Evolutionary conservation across 2,888 invertebrate species (phyloP).

Genomic region (Trisateles emortualis): DNA sequence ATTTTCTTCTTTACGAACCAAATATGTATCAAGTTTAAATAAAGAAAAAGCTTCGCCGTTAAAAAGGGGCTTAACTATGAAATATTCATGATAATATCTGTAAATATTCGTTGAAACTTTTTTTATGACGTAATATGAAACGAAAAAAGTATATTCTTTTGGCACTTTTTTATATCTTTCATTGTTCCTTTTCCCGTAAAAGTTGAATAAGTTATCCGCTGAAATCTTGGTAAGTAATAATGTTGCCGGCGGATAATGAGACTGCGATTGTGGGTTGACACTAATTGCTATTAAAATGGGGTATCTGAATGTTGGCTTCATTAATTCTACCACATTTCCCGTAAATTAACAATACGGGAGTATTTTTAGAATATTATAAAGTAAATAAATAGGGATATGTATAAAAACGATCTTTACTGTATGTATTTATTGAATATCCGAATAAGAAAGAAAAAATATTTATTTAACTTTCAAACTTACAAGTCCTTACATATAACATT

Average conservation of each 20-base stretch:
- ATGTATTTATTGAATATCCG: too few species aligned
- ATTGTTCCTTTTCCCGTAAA: not conserved
- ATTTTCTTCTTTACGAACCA: not conserved
- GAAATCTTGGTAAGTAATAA: not conserved
- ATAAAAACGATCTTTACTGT: too few species aligned
- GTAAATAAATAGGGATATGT: too few species aligned
- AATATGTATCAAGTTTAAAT: not conserved
- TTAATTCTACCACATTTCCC: not conserved
- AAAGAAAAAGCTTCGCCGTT: not conserved
- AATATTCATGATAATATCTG: not conserved
- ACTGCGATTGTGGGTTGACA: not conserved
- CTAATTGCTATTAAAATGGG: not conserved
- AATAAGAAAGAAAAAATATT: too few species aligned
- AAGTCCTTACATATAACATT: too few species aligned
- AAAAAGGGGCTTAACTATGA: not conserved
- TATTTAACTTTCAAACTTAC: too few species aligned
- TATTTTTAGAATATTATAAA: too few species aligned
- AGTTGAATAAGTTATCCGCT: not conserved
- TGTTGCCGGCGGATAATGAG: not conserved
- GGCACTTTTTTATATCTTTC: not conserved
- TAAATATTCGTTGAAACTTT: not conserved
- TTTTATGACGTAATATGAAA: not conserved
- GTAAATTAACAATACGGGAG: not conserved
- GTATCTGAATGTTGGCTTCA: not conserved
- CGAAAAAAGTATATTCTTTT: not conserved